Percentiles rank a stretch among this genome's conserved stretches.
Evolutionary conservation across 92 coral and sea anemone genomes (phyloP).

Genomic region (Phenganax marumi): DNA sequence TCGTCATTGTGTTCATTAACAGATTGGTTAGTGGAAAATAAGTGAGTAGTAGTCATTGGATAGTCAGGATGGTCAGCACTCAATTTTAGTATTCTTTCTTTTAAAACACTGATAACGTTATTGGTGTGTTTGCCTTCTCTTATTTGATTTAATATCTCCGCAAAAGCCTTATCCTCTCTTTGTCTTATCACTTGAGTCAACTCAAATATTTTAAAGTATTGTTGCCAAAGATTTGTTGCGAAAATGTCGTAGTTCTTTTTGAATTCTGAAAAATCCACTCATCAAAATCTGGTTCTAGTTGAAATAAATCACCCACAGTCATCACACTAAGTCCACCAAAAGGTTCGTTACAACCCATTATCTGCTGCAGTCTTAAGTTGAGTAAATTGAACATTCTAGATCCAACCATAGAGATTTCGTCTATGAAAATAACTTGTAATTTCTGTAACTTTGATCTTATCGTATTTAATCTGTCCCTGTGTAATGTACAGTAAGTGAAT

Average conservation of each 20-base stretch:
- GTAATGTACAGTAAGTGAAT: conserved; percentile 42
- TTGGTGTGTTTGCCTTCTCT: too few relatives aligned
- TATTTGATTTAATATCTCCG: too few relatives aligned
- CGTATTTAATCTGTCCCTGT: conserved; percentile 47
- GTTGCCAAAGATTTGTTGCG: conserved; percentile 59
- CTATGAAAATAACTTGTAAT: conserved; percentile 49
- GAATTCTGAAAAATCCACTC: conserved; percentile 56
- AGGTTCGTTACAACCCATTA: neutral
- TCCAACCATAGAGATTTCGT: conserved; percentile 56
- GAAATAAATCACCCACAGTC: conserved; percentile 41
- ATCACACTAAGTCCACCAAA: conserved; percentile 44
- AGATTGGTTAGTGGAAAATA: too few relatives aligned
- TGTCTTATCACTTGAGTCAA: conserved; percentile 59
- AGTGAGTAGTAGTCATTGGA: too few relatives aligned
- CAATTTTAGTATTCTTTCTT: too few relatives aligned
- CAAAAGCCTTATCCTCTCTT: conserved; percentile 56
- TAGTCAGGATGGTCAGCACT: too few relatives aligned
- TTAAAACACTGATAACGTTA: too few relatives aligned
- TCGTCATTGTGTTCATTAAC: too few relatives aligned
- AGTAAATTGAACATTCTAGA: conserved; percentile 54
- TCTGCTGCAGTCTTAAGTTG: conserved; percentile 51
- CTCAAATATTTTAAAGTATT: conserved; percentile 55
- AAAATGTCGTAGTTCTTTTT: conserved; percentile 47
- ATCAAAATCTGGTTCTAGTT: conserved; percentile 59
- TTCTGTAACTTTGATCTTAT: conserved; percentile 42